Evolutionary conservation across 2,888 invertebrate species (phyloP).

Genomic region (Eucera pruinosa): DNA sequence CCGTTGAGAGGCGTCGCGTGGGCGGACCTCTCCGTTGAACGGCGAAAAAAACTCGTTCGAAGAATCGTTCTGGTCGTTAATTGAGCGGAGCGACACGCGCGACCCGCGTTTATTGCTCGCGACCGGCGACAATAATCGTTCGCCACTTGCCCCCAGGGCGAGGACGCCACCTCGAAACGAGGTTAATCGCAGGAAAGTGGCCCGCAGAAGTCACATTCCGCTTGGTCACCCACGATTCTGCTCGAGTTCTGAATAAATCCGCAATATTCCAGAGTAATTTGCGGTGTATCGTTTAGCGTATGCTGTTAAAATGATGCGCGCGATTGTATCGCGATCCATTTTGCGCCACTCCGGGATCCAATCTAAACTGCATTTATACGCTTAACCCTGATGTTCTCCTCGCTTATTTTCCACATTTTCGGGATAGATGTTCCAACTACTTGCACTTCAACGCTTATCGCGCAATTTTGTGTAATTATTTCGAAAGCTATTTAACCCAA

Average conservation of each 20-base stretch:
- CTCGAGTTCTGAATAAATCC: conserved; percentile 16
- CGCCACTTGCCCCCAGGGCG: conserved; percentile 74
- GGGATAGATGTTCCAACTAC: too few relatives aligned
- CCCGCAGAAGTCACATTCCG: conserved; percentile 19
- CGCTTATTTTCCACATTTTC: too few relatives aligned
- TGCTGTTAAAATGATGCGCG: conserved; percentile 29
- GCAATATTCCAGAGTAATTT: too few relatives aligned
- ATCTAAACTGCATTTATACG: conserved; percentile 36
- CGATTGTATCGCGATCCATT: conserved; percentile 47
- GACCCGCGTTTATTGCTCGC: conserved; percentile 46
- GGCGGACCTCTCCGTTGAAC: background rate
- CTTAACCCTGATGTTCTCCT: too few relatives aligned
- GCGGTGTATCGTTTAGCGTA: too few relatives aligned
- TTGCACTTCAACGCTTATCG: too few relatives aligned
- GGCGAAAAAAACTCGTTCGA: conserved; percentile 7
- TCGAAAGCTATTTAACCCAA: too few relatives aligned
- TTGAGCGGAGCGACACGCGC: conserved; percentile 43
- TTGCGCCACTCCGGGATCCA: background rate
- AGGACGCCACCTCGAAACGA: conserved; percentile 78
- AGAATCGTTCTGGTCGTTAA: conserved; percentile 43
- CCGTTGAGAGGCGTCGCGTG: conserved; percentile 28
- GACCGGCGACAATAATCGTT: conserved; percentile 68
- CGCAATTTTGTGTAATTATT: too few relatives aligned
- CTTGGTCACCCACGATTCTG: conserved; percentile 36
- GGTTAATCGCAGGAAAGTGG: conserved; percentile 76